Conservation (phyloP, 1,140 invertebrate genomes). For the Dolichoris vasculosae region DNA sequence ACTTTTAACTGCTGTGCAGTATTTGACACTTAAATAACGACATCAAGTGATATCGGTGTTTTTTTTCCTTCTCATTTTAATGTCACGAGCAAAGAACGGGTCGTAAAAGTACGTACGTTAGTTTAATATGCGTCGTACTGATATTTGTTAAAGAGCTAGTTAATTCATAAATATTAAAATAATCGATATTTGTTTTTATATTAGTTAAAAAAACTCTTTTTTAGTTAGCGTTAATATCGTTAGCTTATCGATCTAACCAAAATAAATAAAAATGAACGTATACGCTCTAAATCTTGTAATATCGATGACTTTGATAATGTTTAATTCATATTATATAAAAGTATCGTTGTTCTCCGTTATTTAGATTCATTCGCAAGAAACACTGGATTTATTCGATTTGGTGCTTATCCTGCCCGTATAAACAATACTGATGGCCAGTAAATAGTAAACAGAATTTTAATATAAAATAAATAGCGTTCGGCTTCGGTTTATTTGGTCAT, state of each 20-base stretch:
- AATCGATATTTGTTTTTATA: background rate
- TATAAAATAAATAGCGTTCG: background rate
- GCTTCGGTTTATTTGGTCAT: background rate
- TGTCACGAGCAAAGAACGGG: background rate
- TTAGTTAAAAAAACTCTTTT: background rate
- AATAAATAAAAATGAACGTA: too few relatives aligned
- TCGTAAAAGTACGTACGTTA: background rate
- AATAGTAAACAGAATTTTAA: constrained; percentile 41
- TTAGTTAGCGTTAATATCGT: too few relatives aligned
- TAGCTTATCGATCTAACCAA: too few relatives aligned
- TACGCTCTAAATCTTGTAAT: too few relatives aligned
- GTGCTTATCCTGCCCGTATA: background rate
- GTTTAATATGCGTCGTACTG: background rate
- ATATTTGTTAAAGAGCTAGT: background rate
- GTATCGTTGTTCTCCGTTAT: background rate
- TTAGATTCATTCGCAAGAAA: constrained; percentile 3
- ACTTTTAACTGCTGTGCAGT: background rate
- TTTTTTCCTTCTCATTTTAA: background rate
- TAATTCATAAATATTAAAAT: background rate
- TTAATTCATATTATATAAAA: background rate
- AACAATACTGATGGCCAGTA: constrained; percentile 18
- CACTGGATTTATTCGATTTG: constrained; percentile 1
- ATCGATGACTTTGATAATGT: background rate
- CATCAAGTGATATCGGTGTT: background rate
- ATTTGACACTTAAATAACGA: constrained; percentile 7